A percentile compares a stretch with the other conserved stretches of the same genome.
These are phyloP conservation scores for Apamea sordens DNA, from an alignment of 2,888 invertebrate genomes.

Conservation along the genomic window DNA sequence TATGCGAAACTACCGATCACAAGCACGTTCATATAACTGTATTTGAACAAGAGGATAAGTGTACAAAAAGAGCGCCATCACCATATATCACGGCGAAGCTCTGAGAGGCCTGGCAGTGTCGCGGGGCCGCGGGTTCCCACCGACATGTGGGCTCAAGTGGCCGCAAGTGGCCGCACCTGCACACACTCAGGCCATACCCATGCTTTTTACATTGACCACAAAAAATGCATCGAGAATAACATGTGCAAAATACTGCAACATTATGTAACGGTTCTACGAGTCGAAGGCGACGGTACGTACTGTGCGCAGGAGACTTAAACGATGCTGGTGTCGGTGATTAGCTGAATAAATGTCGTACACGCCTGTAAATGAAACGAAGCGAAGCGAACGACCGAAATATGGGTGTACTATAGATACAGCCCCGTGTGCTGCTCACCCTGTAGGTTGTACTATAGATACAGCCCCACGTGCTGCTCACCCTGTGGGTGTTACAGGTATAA, in stretches of 20 bases:
- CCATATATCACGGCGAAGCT: conserved; percentile 46
- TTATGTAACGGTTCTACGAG: conserved; percentile 15
- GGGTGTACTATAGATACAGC: too few species aligned
- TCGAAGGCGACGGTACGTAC: conserved; percentile 5
- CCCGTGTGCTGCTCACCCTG: neutral
- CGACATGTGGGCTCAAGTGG: conserved; percentile 78
- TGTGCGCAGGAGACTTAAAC: neutral
- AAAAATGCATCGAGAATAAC: conserved; percentile 41
- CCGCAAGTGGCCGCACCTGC: conserved; percentile 73
- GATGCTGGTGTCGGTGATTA: neutral
- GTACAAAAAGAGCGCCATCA: conserved; percentile 48
- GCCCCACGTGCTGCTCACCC: neutral
- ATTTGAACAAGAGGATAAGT: conserved; percentile 47
- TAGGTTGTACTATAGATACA: too few species aligned
- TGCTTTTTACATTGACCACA: conserved; percentile 44
- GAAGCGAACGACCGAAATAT: neutral
- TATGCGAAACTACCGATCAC: neutral
- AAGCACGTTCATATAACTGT: conserved; percentile 13
- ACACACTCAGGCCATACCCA: conserved; percentile 64
- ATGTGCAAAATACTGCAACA: conserved; percentile 54
- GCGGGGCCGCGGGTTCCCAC: conserved; percentile 57
- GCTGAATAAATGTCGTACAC: neutral
- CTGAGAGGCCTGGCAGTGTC: conserved; percentile 33
- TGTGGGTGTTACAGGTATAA: neutral
- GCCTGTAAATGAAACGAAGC: neutral